Evolutionary conservation across 1,140 invertebrate genomes (phyloP).

Genomic region (Lineus longissimus): DNA sequence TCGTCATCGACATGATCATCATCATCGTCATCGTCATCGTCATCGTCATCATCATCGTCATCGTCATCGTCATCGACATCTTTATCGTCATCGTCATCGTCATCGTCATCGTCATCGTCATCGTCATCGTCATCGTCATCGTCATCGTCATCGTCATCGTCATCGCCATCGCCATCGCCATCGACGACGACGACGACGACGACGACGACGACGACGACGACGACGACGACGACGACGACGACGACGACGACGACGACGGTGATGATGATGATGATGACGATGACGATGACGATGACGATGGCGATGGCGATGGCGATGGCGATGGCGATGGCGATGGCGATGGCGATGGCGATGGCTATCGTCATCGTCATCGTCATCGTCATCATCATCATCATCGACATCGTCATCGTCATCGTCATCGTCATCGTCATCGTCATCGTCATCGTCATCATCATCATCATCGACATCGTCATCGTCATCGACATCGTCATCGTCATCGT

Average conservation of each 20-base stretch:
- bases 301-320: constrained; percentile 12
- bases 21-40: too few relatives aligned
- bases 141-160: constrained; percentile 12
- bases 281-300: constrained; percentile 5
- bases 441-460: background rate
- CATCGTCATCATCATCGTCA: constrained; percentile 21
- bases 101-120: background rate
- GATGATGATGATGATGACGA: background rate
- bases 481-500: background rate
- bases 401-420: background rate
- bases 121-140: constrained; percentile 10
- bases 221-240: background rate
- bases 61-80: constrained; percentile 27
- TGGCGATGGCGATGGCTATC: background rate
- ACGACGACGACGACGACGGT: background rate
- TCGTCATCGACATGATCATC: too few relatives aligned
- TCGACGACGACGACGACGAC: constrained; percentile 6
- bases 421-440: background rate
- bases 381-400: background rate
- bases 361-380: background rate
- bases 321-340: constrained; percentile 5
- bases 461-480: background rate
- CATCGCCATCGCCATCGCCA: constrained; percentile 16
- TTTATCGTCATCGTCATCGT: constrained; percentile 12
- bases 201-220: background rate